Evolutionary conservation across 1,140 invertebrate species (phyloP), one percentile per base, ranked within the genome.

Genomic region (Polypedilum pembai): DNA sequence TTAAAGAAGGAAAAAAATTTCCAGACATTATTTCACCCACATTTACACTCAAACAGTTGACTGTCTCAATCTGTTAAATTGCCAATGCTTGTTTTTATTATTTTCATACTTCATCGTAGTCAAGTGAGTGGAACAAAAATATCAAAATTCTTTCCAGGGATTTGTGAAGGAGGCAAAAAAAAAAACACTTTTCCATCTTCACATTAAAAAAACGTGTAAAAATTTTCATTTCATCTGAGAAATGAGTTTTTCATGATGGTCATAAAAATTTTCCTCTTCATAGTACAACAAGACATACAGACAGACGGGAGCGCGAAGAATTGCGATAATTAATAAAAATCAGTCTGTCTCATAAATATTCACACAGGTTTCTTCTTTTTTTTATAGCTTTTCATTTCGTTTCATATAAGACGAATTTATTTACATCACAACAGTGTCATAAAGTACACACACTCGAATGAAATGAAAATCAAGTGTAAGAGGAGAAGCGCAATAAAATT

Each of bases 291-390:
- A 56, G 45, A 56, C 12, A 56, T 12, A 56, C 45, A 56, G 45
- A 56, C 12, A 56, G 45, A 56, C 45, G 24, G 5, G 24, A 56
- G 12, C 12, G 45, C 12, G 45, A 56, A 56, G 24, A 56, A 56
- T 56, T 15, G 45, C 45, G 45, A 56, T 56, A 56, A 56, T 56
- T 56, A 56, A 56, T 56, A 56, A 56, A 56, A 56, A 56, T 56
- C 45, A 56, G 45, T n/a, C 45, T 12, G 45, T 56, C 45, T 56
- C 45, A 56, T 56, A 56, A 56, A 56, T 56, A 56, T 56, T 56
- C 45, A 56, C 45, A 56, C 45, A 56, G 45, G 45, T 56, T 56
- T 56, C 45, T 56, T 56, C 24, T 33, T n/a, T n/a, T n/a, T n/a
- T n/a, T 56, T 45, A 45, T 45, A 15, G 45, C 45, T 15, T 33